A percentile compares a stretch with the other conserved stretches of the same genome.
Evolutionary conservation across 2,888 invertebrate species (phyloP).

Genomic region (Agonum fuliginosum): DNA sequence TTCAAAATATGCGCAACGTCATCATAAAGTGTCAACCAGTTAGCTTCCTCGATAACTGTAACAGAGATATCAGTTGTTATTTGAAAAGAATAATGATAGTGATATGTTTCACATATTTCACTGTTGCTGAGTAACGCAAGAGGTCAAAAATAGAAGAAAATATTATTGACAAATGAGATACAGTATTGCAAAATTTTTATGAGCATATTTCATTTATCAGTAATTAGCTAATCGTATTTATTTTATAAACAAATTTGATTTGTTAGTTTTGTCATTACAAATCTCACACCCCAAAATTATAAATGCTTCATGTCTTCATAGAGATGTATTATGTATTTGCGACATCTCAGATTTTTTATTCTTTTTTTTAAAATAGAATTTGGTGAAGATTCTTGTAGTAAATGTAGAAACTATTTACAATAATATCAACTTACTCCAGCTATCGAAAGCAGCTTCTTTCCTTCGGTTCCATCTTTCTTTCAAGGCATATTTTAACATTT

Average conservation of each 20-base stretch:
- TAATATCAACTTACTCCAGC: constrained; percentile 82
- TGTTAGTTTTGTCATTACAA: too few relatives aligned
- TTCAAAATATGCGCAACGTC: constrained; percentile 78
- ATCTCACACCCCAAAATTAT: too few relatives aligned
- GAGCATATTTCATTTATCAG: too few relatives aligned
- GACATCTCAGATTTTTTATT: too few relatives aligned
- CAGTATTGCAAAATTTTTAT: not conserved
- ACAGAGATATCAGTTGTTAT: not conserved
- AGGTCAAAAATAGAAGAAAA: constrained; percentile 19
- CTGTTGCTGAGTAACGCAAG: constrained; percentile 9
- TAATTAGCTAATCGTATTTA: too few relatives aligned
- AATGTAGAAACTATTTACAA: not conserved
- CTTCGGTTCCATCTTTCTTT: constrained; percentile 90
- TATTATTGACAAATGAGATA: not conserved
- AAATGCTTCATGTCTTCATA: too few relatives aligned
- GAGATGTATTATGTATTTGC: too few relatives aligned
- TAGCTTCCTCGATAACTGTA: constrained; percentile 92
- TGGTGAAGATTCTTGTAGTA: too few relatives aligned
- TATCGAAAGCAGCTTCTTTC: constrained; percentile 85
- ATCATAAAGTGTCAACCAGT: constrained; percentile 88
- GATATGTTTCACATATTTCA: constrained; percentile 23
- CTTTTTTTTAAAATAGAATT: too few relatives aligned
- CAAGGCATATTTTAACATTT: constrained; percentile 92
- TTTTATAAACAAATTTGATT: not conserved
- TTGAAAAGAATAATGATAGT: not conserved